Evolutionary conservation across 1,140 invertebrate species (phyloP), one percentile per base, ranked within the genome.

Genomic region (Drosophila bifasciata): DNA sequence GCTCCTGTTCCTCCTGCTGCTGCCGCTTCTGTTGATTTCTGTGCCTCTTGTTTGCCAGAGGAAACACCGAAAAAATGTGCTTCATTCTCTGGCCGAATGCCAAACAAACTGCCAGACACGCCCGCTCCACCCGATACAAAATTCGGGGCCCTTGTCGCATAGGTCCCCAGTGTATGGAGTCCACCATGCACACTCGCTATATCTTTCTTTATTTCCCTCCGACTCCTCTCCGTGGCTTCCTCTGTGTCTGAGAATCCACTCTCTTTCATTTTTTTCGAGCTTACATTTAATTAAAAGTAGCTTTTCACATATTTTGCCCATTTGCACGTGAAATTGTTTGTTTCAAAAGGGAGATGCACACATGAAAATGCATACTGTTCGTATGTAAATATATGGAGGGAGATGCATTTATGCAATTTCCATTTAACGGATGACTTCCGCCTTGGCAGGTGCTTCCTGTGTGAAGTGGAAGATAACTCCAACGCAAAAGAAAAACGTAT

Each of bases 271-370:
- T 11, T 17, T 64, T 67, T 66, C 62, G 13, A 52, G 51, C 64
- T 19, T 48, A 41, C 59, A 73, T 71, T 59, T 70, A 74, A 74
- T 74, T 74, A 64, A 57, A 74, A 74, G 66, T 71, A 60, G 55
- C 63, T 58, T 61, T 51, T 57, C 41, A 36, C 50, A 72, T 53
- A 72, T 72, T 55, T 53, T 53, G n/a, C 36, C 32, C 43, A 53
- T 62, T 73, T 63, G 21, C 69, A 46, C 52, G 51, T 57, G n/a
- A 51, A 73, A 41, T 41, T 39, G 28, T 73, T 49, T 62, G 53
- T 19, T 52, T 4, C 23, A 49, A 13, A 19, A n/a, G 28, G 8
- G 16, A 9, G 39, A 45, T 44, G 4, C n/a, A 41, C 15, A 25
- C 17, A 48, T 15, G n/a, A 15, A 43, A 28, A 28, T 70, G 19